phyloP scores from a whole-genome alignment of 2,113 vertebrate species.

The Cranoglanis bouderius region DNA sequence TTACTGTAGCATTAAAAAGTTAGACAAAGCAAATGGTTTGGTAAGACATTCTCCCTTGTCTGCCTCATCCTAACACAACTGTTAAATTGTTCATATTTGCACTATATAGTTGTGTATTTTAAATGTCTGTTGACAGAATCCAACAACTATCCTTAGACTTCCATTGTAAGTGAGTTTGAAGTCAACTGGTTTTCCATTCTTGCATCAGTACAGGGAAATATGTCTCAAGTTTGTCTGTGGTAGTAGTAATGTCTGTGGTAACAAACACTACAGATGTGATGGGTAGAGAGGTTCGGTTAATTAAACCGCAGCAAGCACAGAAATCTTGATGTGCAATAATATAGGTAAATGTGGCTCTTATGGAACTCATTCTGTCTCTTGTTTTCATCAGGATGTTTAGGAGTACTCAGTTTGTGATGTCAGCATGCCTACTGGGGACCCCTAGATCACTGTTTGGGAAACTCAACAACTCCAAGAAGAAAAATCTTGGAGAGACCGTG shows the following conservation, averaged over 20 bases:
- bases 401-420: conserved; percentile 51
- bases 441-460: conserved; percentile 42
- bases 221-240: not conserved
- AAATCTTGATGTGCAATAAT: not conserved
- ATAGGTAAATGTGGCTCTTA: not conserved
- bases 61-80: not conserved
- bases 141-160: not conserved
- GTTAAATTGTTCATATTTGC: not conserved
- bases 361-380: not conserved
- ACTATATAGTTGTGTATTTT: not conserved
- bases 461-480: conserved; percentile 45
- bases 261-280: not conserved
- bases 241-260: not conserved
- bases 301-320: not conserved
- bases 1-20: not conserved
- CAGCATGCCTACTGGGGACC: conserved; percentile 54
- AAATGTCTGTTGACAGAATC: not conserved
- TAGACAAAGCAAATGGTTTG: not conserved
- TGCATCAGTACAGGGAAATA: not conserved
- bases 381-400: conserved; percentile 68
- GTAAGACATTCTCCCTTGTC: not conserved
- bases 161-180: not conserved
- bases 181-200: not conserved
- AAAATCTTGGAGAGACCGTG: not conserved
- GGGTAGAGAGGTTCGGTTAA: not conserved